phyloP scores from a whole-genome alignment of 1,140 invertebrate species.

The Nasonia vitripennis region DNA sequence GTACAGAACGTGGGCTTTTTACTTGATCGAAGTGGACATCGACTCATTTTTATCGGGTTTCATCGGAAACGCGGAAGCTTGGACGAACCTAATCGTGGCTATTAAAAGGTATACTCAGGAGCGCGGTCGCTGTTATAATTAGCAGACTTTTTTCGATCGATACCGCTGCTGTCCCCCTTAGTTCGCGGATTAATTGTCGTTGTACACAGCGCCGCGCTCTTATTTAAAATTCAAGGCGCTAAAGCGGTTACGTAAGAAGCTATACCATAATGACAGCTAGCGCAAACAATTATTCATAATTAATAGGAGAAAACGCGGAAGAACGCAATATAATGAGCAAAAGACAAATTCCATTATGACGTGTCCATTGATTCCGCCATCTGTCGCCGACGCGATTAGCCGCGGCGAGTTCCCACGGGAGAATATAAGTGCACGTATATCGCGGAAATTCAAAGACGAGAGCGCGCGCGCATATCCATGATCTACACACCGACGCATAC shows the following conservation, averaged over 20 bases:
- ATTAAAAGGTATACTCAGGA: too few relatives aligned
- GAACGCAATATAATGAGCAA: background rate
- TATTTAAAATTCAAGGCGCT: background rate
- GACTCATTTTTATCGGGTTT: too few relatives aligned
- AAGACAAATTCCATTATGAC: background rate
- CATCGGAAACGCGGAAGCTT: too few relatives aligned
- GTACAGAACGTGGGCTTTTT: too few relatives aligned
- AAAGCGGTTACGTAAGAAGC: background rate
- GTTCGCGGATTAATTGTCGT: background rate
- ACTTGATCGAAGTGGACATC: too few relatives aligned
- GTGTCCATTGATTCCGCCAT: background rate
- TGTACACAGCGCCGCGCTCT: background rate
- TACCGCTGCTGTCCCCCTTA: background rate
- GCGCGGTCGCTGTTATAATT: too few relatives aligned
- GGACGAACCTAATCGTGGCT: too few relatives aligned
- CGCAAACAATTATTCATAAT: too few relatives aligned
- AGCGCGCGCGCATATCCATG: background rate
- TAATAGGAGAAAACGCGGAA: too few relatives aligned
- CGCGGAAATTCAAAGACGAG: background rate
- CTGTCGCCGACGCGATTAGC: slow-evolving; percentile 32
- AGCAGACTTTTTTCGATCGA: background rate
- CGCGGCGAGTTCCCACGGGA: background rate
- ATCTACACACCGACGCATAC: background rate
- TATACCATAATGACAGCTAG: too few relatives aligned
- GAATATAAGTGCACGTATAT: background rate